Evolutionary conservation across 2,888 invertebrate genomes (phyloP), one percentile per base, ranked within the genome.

Genomic region (Drosophila yooni): DNA sequence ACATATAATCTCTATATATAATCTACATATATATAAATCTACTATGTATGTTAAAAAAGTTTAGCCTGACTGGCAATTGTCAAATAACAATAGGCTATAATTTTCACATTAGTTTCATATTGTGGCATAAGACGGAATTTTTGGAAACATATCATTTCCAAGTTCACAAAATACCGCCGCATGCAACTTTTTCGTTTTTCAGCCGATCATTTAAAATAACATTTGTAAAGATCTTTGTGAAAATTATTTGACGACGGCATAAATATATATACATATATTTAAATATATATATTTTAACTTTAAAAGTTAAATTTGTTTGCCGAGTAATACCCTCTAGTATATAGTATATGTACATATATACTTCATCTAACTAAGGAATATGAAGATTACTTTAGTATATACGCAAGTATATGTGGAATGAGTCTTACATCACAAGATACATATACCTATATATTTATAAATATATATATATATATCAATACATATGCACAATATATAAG

Each of bases 301-400:
- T 40, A 4, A 40, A 11, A 40, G 40, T 40, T n/a, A 40, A 40
- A 40, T 4, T 46, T 21, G 21, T 3, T 46, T 21, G 46, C 13
- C 46, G 40, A 11, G n/a, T 40, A 21, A n/a, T 40, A 11, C 10
- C n/a, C 10, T n/a, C n/a, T 46, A 46, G 21, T 46, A 15, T 53
- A 15, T 36, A 10, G 27, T 36, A 18, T 25, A 36, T 54, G 10
- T 50, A 50, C 25, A 51, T n/a, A 40, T n/a, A 38, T 18, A 48
- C n/a, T 36, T 48, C 29, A 31, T 10, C 46, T 34, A 27, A 64
- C 34, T 36, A 66, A 63, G 43, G 1, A 31, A 66, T 65, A 58
- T 53, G 43, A 25, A 33, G 25, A 60, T 48, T 54, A 51, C 62
- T 46, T 74, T 66, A 40, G 52, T 63, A 68, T 51, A 62, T 70